phyloP scores from a whole-genome alignment of 2,113 vertebrate genomes.

The Thymallus thymallus region DNA sequence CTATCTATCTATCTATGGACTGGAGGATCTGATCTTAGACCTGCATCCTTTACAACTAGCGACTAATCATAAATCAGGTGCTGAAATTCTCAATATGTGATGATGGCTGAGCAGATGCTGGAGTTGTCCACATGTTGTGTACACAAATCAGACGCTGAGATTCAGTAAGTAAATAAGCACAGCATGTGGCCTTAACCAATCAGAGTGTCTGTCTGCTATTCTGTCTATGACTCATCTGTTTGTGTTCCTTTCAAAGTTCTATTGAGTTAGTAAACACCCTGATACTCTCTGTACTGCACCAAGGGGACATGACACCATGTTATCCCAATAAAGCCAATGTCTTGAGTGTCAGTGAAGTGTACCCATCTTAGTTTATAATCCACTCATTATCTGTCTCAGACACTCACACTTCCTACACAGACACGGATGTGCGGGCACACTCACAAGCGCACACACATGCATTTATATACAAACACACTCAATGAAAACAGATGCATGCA shows the following conservation, averaged over 20 bases:
- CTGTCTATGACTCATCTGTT: not conserved
- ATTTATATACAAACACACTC: too few relatives aligned
- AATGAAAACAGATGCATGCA: not conserved
- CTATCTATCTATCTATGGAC: too few relatives aligned
- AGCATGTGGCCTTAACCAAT: not conserved
- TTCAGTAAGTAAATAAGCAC: not conserved
- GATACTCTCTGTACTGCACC: not conserved
- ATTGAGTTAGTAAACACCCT: not conserved
- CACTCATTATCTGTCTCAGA: not conserved
- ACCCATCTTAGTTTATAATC: not conserved
- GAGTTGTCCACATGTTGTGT: not conserved
- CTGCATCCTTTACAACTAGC: too few relatives aligned
- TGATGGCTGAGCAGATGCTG: not conserved
- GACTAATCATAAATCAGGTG: not conserved
- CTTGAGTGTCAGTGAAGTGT: not conserved
- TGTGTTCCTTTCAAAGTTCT: not conserved
- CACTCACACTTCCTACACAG: not conserved
- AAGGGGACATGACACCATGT: not conserved
- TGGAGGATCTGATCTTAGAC: too few relatives aligned
- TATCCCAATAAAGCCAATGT: too few relatives aligned
- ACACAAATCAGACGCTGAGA: not conserved
- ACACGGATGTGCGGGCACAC: not conserved
- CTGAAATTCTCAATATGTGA: not conserved
- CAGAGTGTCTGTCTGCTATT: not conserved
- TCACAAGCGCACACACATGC: slow-evolving; percentile 1